Evolutionary conservation across 2,888 invertebrate genomes (phyloP), one percentile per base, ranked within the genome.

Genomic region (Petrolisthes cinctipes): DNA sequence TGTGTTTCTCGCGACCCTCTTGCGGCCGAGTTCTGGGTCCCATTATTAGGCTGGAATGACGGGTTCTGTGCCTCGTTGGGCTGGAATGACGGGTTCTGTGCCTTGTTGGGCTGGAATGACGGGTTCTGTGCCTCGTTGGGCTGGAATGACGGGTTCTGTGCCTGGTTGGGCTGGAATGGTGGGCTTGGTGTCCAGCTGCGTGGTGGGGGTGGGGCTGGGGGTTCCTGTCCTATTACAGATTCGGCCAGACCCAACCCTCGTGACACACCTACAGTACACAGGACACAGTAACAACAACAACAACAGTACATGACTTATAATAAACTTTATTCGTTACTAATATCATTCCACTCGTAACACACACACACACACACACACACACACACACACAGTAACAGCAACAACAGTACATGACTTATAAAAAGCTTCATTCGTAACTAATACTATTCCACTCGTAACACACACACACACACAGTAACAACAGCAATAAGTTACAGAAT

Each of bases 101-200:
- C 14, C 7, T 54, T 4, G 6, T 17, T 37, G 5, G 53, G 37
- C 2, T 6, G 73, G 11, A 9, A 73, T 11, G 20, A 1, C 4
- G 37, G 6, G 7, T n/a, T 68, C 7, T 75, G 54, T 14, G 23
- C 23, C 23, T 56, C 56, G 37, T 56, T 53, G 73, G 83, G 75
- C 54, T 75, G 20, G n/a, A 14, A 7, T 17, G 71, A 17, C 4
- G 37, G 53, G 66, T 37, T 75, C n/a, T 75, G 54, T 14, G 23
- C 23, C 23, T 56, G 56, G 37, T 56, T 53, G 73, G 83, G 75
- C 54, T 75, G 20, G 73, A 75, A 75, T 6, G 83, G 83, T 3
- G 83, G 83, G 56, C 75, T 75, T 17, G 83, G 83, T 9, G 83
- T 83, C 83, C 83, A 83, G 23, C 83, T 83, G 68, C 56, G 75